Evolutionary conservation across 2,797 vertebrate genomes (phyloP), one percentile per base, ranked within the genome.

Genomic region (Craterocephalus amniculus): DNA sequence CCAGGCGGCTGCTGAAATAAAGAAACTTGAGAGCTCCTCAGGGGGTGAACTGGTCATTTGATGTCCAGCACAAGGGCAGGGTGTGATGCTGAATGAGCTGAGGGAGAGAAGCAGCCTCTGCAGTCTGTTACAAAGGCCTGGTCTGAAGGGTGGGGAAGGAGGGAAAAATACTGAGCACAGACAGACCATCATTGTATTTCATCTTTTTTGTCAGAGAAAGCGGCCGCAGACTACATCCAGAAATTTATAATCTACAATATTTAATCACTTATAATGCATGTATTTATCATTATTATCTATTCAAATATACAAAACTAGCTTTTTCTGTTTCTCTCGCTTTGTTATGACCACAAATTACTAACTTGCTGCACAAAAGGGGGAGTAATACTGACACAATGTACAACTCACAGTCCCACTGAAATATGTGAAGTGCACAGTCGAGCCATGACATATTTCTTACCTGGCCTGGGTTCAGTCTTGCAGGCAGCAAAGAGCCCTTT

Each of bases 31-130:
- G 97, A 95, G 93, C 90, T 95, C 97, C 97, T 95, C 93, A 88
- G 97, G 97, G 97, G 96, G 95, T 94, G 95, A 94, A 90, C 86
- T 98, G 97, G 97, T 96, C 97, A 97, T 96, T 95, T 96, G 93
- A 95, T 95, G 96, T 95, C 95, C 96, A 91, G 95, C 90, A 35
- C 92, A 94, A 96, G 96, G 95, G 95, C 95, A 96, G 93, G 88
- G 91, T 91, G 86, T 90, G 92, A 95, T 94, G 92, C 92, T 91
- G 92, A 80, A 93, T 91, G 92, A 93, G 94, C 73, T 87, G 87
- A 86, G 92, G 88, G 76, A 91, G 93, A 94, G 75, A 91, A 93
- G 92, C 80, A 91, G 92, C 83, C 84, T 89, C 94, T 92, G 90
- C 89, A 93, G 94, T 93, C 93, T 94, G 94, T 94, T 83, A 93